Evolutionary conservation across 2,113 vertebrate genomes (phyloP).

Genomic region (Manacus vitellinus): DNA sequence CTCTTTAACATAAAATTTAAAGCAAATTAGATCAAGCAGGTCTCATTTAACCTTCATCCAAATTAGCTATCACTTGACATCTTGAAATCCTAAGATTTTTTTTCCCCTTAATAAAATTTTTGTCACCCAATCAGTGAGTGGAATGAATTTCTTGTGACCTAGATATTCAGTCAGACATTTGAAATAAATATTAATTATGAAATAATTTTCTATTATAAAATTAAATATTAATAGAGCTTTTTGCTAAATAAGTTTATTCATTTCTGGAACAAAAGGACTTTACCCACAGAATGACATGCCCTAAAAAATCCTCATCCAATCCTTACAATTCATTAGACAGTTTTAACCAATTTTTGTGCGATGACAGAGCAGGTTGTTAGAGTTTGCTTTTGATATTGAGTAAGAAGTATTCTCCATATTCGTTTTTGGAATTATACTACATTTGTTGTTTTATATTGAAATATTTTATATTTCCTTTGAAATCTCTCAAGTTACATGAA

Average conservation of each 20-base stretch:
- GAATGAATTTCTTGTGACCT: neutral
- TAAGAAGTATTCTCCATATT: neutral
- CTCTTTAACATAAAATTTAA: neutral
- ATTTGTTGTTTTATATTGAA: constrained; percentile 16
- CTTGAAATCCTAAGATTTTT: neutral
- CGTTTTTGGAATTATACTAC: neutral
- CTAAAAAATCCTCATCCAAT: neutral
- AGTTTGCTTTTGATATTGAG: neutral
- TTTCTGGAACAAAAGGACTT: neutral
- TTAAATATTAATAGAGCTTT: neutral
- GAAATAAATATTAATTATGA: neutral
- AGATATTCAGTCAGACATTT: neutral
- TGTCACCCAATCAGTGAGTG: neutral
- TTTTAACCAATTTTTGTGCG: neutral
- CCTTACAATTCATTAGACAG: neutral
- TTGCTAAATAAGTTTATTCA: neutral
- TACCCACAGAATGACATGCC: neutral
- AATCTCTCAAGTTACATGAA: constrained; percentile 38
- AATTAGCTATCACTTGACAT: neutral
- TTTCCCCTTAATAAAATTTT: neutral
- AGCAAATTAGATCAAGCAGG: neutral
- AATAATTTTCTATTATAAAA: neutral
- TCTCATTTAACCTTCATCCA: neutral
- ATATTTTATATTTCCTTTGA: constrained; percentile 35
- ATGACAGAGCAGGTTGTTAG: neutral